These are phyloP conservation scores for Bemisia tabaci DNA, from an alignment of 1,140 invertebrate genomes.

Conservation along the genomic window DNA sequence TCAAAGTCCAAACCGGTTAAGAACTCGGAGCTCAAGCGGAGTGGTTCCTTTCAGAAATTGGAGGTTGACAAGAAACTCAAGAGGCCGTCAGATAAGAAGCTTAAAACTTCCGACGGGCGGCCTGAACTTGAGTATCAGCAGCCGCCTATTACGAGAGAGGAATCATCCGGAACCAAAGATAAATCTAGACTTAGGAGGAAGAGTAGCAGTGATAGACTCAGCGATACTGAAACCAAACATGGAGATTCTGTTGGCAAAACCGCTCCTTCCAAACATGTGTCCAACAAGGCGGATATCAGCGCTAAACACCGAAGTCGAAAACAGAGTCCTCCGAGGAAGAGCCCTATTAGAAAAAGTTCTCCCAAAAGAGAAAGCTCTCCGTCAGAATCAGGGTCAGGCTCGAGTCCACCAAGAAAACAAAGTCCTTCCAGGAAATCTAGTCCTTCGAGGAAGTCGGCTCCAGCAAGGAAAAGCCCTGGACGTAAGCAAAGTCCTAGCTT, in stretches of 20 bases:
- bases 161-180: conserved; percentile 42
- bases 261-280: conserved; percentile 17
- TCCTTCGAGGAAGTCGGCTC: background rate
- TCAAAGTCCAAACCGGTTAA: conserved; percentile 17
- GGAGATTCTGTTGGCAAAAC: conserved; percentile 41
- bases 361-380: conserved; percentile 4
- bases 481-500: conserved; percentile 5
- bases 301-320: conserved; percentile 27
- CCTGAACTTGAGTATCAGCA: conserved; percentile 56
- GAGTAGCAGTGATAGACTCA: conserved; percentile 39
- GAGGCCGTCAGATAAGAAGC: conserved; percentile 65
- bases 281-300: conserved; percentile 28
- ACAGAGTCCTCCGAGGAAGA: conserved; percentile 16
- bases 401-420: conserved; percentile 11
- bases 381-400: background rate
- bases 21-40: conserved; percentile 12
- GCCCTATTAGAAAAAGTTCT: conserved; percentile 13
- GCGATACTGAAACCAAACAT: conserved; percentile 43
- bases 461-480: conserved; percentile 7
- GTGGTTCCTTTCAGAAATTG: conserved; percentile 29
- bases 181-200: conserved; percentile 17
- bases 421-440: conserved; percentile 15
- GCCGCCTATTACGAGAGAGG: conserved; percentile 56
- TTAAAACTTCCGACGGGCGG: conserved; percentile 71
- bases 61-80: conserved; percentile 40